Evolutionary conservation across 2,113 vertebrate genomes (phyloP).

Genomic region (Alectura lathami): DNA sequence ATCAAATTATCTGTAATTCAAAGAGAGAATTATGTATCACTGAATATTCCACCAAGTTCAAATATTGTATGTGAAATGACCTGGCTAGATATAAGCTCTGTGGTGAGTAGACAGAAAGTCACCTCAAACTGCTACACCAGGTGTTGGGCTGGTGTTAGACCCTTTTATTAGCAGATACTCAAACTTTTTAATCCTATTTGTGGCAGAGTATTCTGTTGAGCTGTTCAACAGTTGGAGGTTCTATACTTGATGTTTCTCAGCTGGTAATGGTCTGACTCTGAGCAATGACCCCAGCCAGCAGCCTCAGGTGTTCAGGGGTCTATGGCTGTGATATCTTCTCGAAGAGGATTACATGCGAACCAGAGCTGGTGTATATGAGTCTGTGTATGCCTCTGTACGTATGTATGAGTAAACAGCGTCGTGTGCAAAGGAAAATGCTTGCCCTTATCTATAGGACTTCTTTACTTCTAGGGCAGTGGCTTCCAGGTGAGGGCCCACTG

Average conservation of each 20-base stretch:
- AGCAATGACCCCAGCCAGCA: not conserved
- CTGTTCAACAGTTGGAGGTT: not conserved
- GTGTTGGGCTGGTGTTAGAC: not conserved
- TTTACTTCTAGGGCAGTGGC: not conserved
- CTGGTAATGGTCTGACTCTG: not conserved
- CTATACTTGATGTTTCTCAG: not conserved
- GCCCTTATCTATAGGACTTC: not conserved
- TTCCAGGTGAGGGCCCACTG: not conserved
- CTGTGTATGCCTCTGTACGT: not conserved
- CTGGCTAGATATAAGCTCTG: not conserved
- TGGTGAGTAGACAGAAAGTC: not conserved
- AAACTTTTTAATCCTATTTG: not conserved
- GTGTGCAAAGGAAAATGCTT: not conserved
- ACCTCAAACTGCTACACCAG: not conserved
- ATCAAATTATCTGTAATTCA: not conserved
- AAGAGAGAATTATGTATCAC: not conserved
- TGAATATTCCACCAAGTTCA: not conserved
- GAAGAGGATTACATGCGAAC: not conserved
- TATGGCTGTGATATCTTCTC: not conserved
- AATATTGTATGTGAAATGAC: not conserved
- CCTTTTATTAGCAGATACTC: not conserved
- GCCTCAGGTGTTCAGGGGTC: not conserved
- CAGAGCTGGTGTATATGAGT: not conserved
- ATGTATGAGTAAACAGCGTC: not conserved
- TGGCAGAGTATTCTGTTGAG: not conserved